These are phyloP conservation scores for Hyles vespertilio DNA, from an alignment of 1,140 invertebrate genomes.

Conservation along the genomic window DNA sequence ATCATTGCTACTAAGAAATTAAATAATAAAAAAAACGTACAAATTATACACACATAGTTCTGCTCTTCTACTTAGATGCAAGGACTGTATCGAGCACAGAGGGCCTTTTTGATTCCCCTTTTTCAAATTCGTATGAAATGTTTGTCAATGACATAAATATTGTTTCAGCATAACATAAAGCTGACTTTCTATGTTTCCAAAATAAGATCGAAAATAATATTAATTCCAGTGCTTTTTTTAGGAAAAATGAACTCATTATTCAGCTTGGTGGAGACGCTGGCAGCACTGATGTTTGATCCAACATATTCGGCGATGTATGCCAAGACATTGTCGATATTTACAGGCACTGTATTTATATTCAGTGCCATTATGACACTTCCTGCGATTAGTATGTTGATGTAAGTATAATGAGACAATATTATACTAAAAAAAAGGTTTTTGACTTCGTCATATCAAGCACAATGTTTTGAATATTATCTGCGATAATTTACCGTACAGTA, in stretches of 20 bases:
- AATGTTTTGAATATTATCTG: background rate
- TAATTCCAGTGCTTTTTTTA: slow-evolving; percentile 24
- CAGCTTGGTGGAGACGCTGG: slow-evolving; percentile 62
- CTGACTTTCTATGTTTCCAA: too few relatives aligned
- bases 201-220: too few relatives aligned
- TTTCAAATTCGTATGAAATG: too few relatives aligned
- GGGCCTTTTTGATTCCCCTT: too few relatives aligned
- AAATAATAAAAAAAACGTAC: too few relatives aligned
- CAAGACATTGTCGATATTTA: slow-evolving; percentile 39
- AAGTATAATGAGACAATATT: slow-evolving; percentile 28
- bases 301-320: slow-evolving; percentile 54
- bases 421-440: slow-evolving; percentile 13
- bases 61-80: too few relatives aligned
- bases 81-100: too few relatives aligned
- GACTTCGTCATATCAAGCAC: background rate
- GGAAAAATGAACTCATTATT: slow-evolving; percentile 70
- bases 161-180: too few relatives aligned
- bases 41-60: too few relatives aligned
- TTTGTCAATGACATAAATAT: too few relatives aligned
- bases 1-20: too few relatives aligned
- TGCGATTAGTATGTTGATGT: slow-evolving; percentile 48
- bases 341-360: slow-evolving; percentile 53
- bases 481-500: background rate
- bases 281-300: slow-evolving; percentile 56
- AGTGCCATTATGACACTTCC: slow-evolving; percentile 54